Conservation (phyloP, 2,888 invertebrate species). For the Calameuta idolon region DNA sequence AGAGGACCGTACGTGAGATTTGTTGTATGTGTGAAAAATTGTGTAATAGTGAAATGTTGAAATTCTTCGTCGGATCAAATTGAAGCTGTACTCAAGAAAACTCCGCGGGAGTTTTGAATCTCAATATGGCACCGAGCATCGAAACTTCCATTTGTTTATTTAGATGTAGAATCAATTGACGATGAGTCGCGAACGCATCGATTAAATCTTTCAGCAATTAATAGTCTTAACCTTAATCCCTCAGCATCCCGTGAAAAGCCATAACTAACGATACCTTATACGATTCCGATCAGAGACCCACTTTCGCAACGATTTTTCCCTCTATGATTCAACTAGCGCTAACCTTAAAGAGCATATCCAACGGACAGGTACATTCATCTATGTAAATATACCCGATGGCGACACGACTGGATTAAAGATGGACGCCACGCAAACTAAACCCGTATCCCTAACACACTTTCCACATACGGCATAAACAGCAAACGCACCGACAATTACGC, state of each 20-base stretch:
- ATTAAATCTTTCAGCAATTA: neutral
- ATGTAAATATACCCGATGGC: slow-evolving; percentile 45
- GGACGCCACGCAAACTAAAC: slow-evolving; percentile 18
- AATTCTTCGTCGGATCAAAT: neutral
- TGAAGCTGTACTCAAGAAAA: neutral
- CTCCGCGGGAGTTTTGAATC: neutral
- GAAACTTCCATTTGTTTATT: neutral
- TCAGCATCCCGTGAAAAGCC: neutral
- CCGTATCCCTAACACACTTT: slow-evolving; percentile 40
- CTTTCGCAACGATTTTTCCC: slow-evolving; percentile 39
- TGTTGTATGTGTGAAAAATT: neutral
- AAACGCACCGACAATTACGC: slow-evolving; percentile 6
- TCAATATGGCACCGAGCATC: neutral
- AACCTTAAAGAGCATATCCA: slow-evolving; percentile 23
- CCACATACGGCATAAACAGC: slow-evolving; percentile 35
- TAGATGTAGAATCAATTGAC: neutral
- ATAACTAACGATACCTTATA: slow-evolving; percentile 6
- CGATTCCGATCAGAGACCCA: slow-evolving; percentile 28
- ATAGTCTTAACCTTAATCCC: slow-evolving; percentile 1
- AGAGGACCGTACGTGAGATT: too few species aligned
- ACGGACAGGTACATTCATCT: slow-evolving; percentile 41
- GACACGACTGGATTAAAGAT: slow-evolving; percentile 24
- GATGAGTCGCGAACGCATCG: neutral
- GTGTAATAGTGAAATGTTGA: neutral
- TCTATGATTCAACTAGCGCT: slow-evolving; percentile 18